Percentiles rank a stretch among this genome's conserved stretches.
phyloP scores from a whole-genome alignment of 2,888 invertebrate species.

The Strigamia crassipes region DNA sequence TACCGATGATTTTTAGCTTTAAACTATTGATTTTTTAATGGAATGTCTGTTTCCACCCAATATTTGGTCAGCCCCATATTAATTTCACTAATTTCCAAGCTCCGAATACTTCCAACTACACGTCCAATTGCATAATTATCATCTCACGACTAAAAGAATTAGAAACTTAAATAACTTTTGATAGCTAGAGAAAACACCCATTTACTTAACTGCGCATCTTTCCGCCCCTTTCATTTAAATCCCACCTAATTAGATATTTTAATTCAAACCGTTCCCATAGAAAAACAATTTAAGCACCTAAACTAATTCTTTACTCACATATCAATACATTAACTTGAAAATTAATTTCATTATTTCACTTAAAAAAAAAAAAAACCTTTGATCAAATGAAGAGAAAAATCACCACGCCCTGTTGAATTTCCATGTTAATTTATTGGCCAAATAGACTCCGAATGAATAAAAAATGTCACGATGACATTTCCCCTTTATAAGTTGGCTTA shows the following conservation, averaged over 20 bases:
- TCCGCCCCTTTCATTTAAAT: slow-evolving; percentile 4
- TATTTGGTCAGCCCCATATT: too few relatives aligned
- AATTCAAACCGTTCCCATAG: background rate
- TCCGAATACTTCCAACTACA: too few relatives aligned
- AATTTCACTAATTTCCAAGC: too few relatives aligned
- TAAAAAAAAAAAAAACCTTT: too few relatives aligned
- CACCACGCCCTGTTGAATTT: background rate
- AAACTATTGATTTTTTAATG: too few relatives aligned
- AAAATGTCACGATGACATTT: background rate
- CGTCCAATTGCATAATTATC: background rate
- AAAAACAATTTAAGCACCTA: background rate
- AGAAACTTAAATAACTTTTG: background rate
- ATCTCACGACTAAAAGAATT: background rate
- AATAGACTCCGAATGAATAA: background rate
- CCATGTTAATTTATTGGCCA: background rate
- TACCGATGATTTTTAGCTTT: too few relatives aligned
- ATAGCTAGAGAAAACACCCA: background rate
- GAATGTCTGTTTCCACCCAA: too few relatives aligned
- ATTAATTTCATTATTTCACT: too few relatives aligned
- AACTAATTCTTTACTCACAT: background rate
- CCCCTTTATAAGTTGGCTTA: background rate
- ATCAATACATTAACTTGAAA: too few relatives aligned
- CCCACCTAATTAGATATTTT: background rate
- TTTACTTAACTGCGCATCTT: background rate
- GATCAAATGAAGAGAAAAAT: background rate